Percentiles rank a stretch among this genome's conserved stretches.
These are phyloP conservation scores for Lasiurus cinereus DNA, from an alignment of 2,113 vertebrate genomes.

Conservation along the genomic window DNA sequence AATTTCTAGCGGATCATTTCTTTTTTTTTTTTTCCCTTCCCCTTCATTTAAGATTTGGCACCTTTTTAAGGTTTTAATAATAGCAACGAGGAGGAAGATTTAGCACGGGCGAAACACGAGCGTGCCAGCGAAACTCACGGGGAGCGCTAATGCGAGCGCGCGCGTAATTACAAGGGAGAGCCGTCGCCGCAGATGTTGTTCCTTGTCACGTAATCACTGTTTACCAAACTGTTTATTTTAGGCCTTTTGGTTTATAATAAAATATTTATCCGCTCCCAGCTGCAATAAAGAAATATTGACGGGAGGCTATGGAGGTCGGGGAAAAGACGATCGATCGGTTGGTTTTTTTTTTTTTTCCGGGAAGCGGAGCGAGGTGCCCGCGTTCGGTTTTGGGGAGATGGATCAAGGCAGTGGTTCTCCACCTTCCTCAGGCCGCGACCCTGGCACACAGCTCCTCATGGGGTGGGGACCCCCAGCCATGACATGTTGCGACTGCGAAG, in stretches of 20 bases:
- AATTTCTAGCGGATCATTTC: conserved; percentile 91
- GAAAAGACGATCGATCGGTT: conserved; percentile 87
- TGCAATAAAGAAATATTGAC: conserved; percentile 92
- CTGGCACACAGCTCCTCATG: no score
- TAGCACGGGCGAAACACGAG: conserved; percentile 90
- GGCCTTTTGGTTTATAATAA: conserved; percentile 91
- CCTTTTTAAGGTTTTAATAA: conserved; percentile 93
- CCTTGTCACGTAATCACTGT: conserved; percentile 92
- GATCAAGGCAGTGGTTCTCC: no score
- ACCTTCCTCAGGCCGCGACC: no score
- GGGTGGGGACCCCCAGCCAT: no score
- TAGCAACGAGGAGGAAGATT: conserved; percentile 92
- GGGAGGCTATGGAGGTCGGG: conserved; percentile 89
- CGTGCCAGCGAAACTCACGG: conserved; percentile 88
- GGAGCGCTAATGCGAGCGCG: conserved; percentile 90
- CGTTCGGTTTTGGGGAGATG: conserved; percentile 52
- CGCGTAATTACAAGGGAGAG: conserved; percentile 91
- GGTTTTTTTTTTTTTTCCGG: conserved; percentile 66
- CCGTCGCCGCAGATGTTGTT: conserved; percentile 90
- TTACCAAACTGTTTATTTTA: conserved; percentile 94
- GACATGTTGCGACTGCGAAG: no score
- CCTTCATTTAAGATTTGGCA: conserved; percentile 92
- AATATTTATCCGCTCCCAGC: conserved; percentile 90
- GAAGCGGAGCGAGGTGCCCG: conserved; percentile 42
- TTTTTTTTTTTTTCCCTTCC: conserved; percentile 84